Base-by-base conservation (phyloP, 2,797 vertebrate species). In the Centroberyx gerrardi region DNA sequence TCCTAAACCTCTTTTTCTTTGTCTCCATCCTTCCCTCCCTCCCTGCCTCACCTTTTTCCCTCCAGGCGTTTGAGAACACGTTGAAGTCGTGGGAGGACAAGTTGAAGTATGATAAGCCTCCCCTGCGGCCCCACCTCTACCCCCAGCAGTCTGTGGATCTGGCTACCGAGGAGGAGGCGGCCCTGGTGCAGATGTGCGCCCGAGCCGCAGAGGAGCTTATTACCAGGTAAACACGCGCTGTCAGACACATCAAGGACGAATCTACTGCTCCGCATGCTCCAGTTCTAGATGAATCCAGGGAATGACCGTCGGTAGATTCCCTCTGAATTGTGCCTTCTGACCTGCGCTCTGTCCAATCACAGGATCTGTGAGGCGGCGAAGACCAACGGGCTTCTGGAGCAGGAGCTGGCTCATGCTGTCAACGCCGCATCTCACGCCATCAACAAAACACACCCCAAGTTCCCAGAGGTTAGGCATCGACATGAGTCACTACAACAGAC, bases 21-120 rank as follows among this genome's bases (percentile, higher is more conserved):
- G 8, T 54, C 22, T 67, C 22, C n/a, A 12, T 44, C 18, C 18
- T 28, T 46, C 9, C 18, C 8, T 28, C 17, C 36, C 5, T 13
- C n/a, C 5, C 14, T 85, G 31, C 27, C 1, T 4, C 17, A 12
- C 44, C 29, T 33, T 40, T 17, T n/a, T 74, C 6, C 74, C 27
- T 8, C 71, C 86, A 99, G 98, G 98, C 98, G 0, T 99, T 99
- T 82, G 98, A 99, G 92, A 99, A 96, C 92, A 99, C 98, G 0
- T 59, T 99, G 64, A 99, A 99, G 89, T 99, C 98, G 5, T 99
- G 98, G 98, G 98, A 99, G 92, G 98, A 99, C 90, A 99, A 99
- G 86, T 90, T 99, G 92, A 99, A 98, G 90, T 96, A 95, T 8
- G 98, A 99, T 81, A 96, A 98, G 77, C 94, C 96, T 60, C 97